These are phyloP conservation scores for Aplidium turbinatum DNA, from an alignment of 23 tunicate genomes.

Conservation along the genomic window DNA sequence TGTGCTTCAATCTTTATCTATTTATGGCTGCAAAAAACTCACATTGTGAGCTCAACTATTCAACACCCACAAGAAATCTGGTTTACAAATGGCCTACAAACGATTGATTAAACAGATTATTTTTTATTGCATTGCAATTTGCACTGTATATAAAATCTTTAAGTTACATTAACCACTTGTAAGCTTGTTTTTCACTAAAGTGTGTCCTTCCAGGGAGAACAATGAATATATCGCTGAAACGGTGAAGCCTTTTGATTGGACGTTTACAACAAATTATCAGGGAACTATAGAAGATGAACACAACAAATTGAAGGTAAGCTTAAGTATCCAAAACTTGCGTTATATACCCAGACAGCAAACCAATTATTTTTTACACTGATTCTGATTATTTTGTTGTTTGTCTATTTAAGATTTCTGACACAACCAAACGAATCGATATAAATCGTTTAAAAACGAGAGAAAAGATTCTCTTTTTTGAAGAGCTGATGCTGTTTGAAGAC, in stretches of 20 bases:
- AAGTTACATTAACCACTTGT: no score
- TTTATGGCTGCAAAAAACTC: no score
- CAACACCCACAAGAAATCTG: no score
- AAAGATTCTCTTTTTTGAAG: slow-evolving; percentile 85
- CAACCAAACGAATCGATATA: slow-evolving; percentile 73
- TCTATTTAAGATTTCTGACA: slow-evolving; percentile 41
- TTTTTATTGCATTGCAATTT: no score
- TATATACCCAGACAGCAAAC: not conserved
- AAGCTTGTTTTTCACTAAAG: no score
- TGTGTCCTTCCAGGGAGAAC: slow-evolving; percentile 29
- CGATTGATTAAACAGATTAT: no score
- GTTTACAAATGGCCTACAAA: no score
- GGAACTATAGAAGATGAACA: slow-evolving; percentile 60
- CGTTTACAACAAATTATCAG: slow-evolving; percentile 87
- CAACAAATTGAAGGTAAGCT: slow-evolving; percentile 30
- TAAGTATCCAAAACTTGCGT: not conserved
- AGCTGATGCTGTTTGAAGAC: slow-evolving; percentile 93
- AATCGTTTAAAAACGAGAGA: slow-evolving; percentile 78
- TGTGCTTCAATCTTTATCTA: no score
- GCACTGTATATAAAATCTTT: no score
- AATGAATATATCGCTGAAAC: slow-evolving; percentile 62
- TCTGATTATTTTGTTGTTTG: not conserved
- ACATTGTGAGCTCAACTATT: no score
- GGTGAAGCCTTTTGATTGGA: slow-evolving; percentile 97
- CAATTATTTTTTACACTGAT: not conserved